A percentile compares a stretch with the other conserved stretches of the same genome.
phyloP scores from a whole-genome alignment of 2,888 invertebrate genomes.

The Erynnis tages region DNA sequence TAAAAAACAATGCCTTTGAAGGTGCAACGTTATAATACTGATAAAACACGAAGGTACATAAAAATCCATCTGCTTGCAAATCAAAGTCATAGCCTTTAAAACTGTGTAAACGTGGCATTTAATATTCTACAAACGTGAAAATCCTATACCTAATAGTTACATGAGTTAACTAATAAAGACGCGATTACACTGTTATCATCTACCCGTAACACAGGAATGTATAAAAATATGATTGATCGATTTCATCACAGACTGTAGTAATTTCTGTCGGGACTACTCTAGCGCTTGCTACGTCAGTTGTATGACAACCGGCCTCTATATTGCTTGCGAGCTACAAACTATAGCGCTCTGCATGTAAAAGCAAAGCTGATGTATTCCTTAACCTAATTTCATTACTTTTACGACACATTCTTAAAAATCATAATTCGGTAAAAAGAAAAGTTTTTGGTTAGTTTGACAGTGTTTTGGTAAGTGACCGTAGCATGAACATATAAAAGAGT shows the following conservation, averaged over 20 bases:
- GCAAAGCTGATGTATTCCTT: conserved; percentile 1
- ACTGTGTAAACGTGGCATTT: not conserved
- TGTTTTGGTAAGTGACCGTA: conserved; percentile 17
- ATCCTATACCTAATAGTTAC: conserved; percentile 26
- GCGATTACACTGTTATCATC: conserved; percentile 31
- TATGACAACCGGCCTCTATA: conserved; percentile 10
- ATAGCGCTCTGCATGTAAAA: conserved; percentile 2
- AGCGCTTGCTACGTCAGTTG: conserved; percentile 3
- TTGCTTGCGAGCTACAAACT: conserved; percentile 11
- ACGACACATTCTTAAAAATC: conserved; percentile 3
- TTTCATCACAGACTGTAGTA: conserved; percentile 58
- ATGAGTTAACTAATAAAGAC: conserved; percentile 14
- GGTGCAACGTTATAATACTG: conserved; percentile 32
- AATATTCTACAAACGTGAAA: conserved; percentile 25
- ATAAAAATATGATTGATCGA: conserved; percentile 71
- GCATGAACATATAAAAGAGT: not conserved
- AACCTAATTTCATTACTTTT: conserved; percentile 1
- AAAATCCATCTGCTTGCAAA: conserved; percentile 7
- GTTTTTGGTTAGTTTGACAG: conserved; percentile 17
- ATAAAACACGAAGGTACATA: not conserved
- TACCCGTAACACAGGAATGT: conserved; percentile 79
- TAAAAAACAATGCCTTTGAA: not conserved
- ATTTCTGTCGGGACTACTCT: conserved; percentile 22
- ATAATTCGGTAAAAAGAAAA: conserved; percentile 9
- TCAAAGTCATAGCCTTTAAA: conserved; percentile 29